Base-by-base conservation (phyloP, 2,797 vertebrate species). In the Erethizon dorsatum region DNA sequence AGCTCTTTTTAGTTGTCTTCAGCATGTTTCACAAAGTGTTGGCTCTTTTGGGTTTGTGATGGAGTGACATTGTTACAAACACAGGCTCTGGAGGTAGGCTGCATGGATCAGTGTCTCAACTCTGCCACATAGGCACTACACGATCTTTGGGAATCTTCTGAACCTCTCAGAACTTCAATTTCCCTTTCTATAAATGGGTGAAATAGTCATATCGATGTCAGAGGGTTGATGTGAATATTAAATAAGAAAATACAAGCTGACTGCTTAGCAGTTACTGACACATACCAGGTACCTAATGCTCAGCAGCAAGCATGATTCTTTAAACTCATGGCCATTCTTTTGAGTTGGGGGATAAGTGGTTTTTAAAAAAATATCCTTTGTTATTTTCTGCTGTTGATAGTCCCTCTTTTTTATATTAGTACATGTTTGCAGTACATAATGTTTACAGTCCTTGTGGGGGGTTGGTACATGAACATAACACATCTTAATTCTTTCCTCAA, bases 201-300 rank as follows among this genome's bases (percentile, higher is more conserved):
- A 73, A 82, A 37, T 80, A 3, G 28, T 57, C 75, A 24, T 41
- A 86, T 28, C 31, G 28, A 52, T 26, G 28, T 71, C 57, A 94
- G 86, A 45, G 10, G 14, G 15, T 50, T 50, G 18, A 13, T 31
- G 9, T 56, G 41, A 88, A 63, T 83, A 88, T 61, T 47, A 65
- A 90, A 73, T 63, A n/a, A 93, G 31, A 80, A 94, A 80, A 14
- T 24, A 6, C 28, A 90, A 80, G 71, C 28, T 52, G 59, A 90
- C 5, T 91, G 73, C 33, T 95, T 33, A 85, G 82, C 41, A 56
- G 54, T 45, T 56, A 26, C 85, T 54, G 33, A 73, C 2, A 28
- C 9, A 37, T 11, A 90, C 0, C 50, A 59, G 47, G 50, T 15
- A n/a, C 28, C 45, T 56, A 85, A 31, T 26, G 73, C 56, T 41